Conservation (phyloP, 2,888 invertebrate genomes). For the Eupithecia tripunctaria region DNA sequence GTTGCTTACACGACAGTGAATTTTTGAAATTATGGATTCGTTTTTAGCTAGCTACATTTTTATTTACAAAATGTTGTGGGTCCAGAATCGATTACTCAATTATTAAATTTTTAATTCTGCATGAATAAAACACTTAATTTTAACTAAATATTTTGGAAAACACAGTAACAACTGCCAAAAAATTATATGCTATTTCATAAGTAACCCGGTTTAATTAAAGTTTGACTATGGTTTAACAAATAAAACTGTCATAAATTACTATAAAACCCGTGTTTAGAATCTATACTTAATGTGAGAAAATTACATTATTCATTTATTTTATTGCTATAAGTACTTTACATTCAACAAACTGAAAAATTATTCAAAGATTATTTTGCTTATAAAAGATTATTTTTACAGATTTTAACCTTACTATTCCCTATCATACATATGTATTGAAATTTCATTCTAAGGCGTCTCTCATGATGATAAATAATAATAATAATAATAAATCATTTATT, state of each 20-base stretch:
- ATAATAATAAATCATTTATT: too few relatives aligned
- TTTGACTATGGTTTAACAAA: background rate
- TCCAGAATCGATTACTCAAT: too few relatives aligned
- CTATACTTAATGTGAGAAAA: constrained; percentile 38
- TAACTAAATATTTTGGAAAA: background rate
- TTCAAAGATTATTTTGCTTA: constrained; percentile 56
- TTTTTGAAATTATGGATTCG: background rate
- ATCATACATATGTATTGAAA: constrained; percentile 57
- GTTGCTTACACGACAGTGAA: background rate
- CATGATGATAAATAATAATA: too few relatives aligned
- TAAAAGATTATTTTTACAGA: constrained; percentile 67
- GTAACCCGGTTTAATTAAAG: background rate
- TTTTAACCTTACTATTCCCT: constrained; percentile 59
- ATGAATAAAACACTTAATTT: background rate
- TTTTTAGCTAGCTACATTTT: background rate
- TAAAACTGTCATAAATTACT: constrained; percentile 38
- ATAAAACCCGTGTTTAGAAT: constrained; percentile 28
- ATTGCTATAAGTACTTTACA: constrained; percentile 45
- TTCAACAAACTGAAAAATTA: constrained; percentile 32
- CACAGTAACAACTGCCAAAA: background rate
- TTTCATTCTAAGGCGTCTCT: constrained; percentile 46
- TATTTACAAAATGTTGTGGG: background rate
- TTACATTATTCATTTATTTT: constrained; percentile 40
- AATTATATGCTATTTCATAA: background rate
- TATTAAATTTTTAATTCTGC: background rate